These are phyloP conservation scores for Habroteleia sp. DNA, from an alignment of 2,888 invertebrate genomes.

Conservation along the genomic window DNA sequence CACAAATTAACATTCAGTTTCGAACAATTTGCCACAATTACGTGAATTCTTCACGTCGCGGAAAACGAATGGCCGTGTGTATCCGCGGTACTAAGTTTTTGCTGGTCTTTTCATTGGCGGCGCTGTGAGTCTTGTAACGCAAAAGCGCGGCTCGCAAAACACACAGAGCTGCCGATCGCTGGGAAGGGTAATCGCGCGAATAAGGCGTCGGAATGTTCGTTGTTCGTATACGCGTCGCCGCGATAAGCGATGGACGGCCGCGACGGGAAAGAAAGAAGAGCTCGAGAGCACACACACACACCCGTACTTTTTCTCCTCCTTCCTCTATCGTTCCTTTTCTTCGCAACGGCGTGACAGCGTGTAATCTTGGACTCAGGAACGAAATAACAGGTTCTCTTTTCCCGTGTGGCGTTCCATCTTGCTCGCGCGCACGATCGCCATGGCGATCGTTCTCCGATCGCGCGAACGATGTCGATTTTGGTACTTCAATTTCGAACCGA, in stretches of 20 bases:
- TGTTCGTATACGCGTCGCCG: constrained; percentile 50
- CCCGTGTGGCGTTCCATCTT: constrained; percentile 67
- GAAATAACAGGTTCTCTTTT: constrained; percentile 80
- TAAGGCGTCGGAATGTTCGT: constrained; percentile 72
- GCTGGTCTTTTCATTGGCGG: constrained; percentile 9
- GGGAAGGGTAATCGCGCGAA: constrained; percentile 73
- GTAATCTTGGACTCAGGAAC: constrained; percentile 75
- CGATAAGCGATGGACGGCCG: constrained; percentile 55
- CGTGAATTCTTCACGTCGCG: constrained; percentile 33
- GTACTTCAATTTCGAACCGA: constrained; percentile 50
- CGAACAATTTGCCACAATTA: constrained; percentile 55
- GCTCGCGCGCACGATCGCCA: constrained; percentile 54
- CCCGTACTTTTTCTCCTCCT: constrained; percentile 32
- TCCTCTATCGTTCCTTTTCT: constrained; percentile 47
- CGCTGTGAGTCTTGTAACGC: constrained; percentile 24
- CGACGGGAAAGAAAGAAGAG: constrained; percentile 37
- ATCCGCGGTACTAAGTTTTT: constrained; percentile 23
- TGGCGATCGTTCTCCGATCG: constrained; percentile 17
- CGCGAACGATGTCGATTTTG: constrained; percentile 33
- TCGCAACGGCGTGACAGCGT: constrained; percentile 78
- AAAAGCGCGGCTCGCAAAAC: constrained; percentile 25
- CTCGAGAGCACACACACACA: constrained; percentile 11
- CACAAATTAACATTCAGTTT: constrained; percentile 45
- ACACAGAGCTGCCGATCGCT: constrained; percentile 59
- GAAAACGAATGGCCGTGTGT: constrained; percentile 32